These are phyloP conservation scores for Marronus borbonicus DNA, from an alignment of 2,888 invertebrate genomes.

Conservation along the genomic window DNA sequence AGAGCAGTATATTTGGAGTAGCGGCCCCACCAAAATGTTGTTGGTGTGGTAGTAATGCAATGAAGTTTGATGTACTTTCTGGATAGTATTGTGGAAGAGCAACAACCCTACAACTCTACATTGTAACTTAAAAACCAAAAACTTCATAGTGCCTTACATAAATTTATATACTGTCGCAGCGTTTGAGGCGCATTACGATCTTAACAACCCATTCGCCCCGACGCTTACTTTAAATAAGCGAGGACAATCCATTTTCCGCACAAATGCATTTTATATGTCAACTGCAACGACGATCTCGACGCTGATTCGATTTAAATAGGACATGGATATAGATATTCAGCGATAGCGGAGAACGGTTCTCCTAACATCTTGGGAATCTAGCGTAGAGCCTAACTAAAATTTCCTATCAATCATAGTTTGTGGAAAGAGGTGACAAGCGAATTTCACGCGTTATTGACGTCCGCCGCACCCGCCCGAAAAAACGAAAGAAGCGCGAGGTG, in stretches of 20 bases:
- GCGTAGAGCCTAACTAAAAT: constrained; percentile 2
- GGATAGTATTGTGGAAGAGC: no score
- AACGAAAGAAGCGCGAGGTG: not conserved
- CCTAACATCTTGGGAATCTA: constrained; percentile 29
- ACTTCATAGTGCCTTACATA: not conserved
- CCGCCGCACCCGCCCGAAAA: constrained; percentile 21
- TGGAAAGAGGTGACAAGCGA: constrained; percentile 57
- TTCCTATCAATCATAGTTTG: constrained; percentile 55
- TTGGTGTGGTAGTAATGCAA: no score
- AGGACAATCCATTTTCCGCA: constrained; percentile 23
- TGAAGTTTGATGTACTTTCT: no score
- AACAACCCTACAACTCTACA: not conserved
- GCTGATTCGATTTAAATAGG: constrained; percentile 31
- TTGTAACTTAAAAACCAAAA: no score
- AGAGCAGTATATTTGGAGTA: no score
- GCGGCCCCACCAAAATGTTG: no score
- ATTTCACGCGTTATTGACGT: constrained; percentile 58
- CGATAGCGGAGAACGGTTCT: not conserved
- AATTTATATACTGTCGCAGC: not conserved
- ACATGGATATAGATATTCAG: constrained; percentile 40
- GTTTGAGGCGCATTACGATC: not conserved
- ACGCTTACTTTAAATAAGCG: constrained; percentile 20
- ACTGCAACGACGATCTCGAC: constrained; percentile 14
- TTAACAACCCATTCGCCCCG: not conserved
- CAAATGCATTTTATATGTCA: constrained; percentile 14